phyloP scores from a whole-genome alignment of 2,113 vertebrate genomes.

The Syrrhaptes paradoxus region DNA sequence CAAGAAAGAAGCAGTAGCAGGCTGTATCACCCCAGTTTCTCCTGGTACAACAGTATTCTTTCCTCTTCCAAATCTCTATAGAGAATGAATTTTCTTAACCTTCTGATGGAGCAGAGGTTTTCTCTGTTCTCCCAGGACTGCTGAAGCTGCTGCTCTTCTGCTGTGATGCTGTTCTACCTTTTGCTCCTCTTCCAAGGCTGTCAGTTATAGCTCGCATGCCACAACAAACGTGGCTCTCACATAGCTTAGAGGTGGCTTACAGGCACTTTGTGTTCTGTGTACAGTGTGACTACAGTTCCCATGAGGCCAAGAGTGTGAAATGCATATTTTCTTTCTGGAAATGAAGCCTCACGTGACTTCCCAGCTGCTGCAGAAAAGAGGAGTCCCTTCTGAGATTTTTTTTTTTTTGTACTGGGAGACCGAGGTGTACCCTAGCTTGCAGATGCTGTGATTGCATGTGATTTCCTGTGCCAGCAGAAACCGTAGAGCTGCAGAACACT shows the following conservation, averaged over 20 bases:
- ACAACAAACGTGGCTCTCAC: rapidly evolving
- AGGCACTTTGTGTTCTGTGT: not conserved
- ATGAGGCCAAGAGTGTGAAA: not conserved
- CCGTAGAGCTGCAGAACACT: not conserved
- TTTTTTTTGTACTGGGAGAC: not conserved
- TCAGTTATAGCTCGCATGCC: rapidly evolving
- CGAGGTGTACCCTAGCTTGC: not conserved
- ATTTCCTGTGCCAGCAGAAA: not conserved
- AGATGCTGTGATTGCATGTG: not conserved
- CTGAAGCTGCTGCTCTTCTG: not conserved
- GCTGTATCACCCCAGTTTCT: not conserved
- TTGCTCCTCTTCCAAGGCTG: too few relatives aligned
- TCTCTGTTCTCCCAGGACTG: rapidly evolving
- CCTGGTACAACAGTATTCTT: not conserved
- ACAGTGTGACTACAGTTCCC: slow-evolving; percentile 48
- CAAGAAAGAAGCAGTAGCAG: not conserved
- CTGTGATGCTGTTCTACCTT: not conserved
- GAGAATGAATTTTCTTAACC: not conserved
- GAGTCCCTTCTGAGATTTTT: not conserved
- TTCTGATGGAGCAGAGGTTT: not conserved
- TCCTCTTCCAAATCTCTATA: not conserved
- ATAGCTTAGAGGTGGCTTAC: not conserved
- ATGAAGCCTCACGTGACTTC: slow-evolving; percentile 1
- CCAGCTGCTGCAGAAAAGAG: not conserved
- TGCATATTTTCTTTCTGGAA: not conserved